Percentiles rank a stretch among this genome's conserved stretches.
Evolutionary conservation across 1,140 invertebrate species (phyloP).

Genomic region (Drosophila santomea): DNA sequence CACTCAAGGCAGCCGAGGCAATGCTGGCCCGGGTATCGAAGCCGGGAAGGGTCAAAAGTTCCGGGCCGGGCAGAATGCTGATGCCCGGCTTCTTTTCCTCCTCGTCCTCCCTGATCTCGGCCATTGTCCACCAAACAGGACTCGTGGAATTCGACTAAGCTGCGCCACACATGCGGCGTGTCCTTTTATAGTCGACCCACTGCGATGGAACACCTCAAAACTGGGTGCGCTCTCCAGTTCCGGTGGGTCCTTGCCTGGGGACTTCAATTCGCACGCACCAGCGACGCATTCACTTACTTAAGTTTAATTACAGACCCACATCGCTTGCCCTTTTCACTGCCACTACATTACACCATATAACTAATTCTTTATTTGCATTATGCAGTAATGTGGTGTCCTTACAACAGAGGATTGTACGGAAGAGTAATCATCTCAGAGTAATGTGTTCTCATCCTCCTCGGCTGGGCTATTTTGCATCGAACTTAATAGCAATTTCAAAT

Average conservation of each 20-base stretch:
- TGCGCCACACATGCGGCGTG: constrained; percentile 2
- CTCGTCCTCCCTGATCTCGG: constrained; percentile 39
- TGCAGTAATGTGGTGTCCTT: not conserved
- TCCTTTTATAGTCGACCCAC: constrained; percentile 42
- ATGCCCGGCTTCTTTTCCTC: constrained; percentile 46
- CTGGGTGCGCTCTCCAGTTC: constrained; percentile 34
- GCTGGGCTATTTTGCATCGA: too few relatives aligned
- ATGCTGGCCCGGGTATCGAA: constrained; percentile 62
- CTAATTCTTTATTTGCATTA: constrained; percentile 18
- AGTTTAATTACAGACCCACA: constrained; percentile 42
- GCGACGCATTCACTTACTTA: constrained; percentile 36
- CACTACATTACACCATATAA: not conserved
- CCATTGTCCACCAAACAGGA: constrained; percentile 43
- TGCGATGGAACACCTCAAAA: constrained; percentile 10
- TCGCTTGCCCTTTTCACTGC: not conserved
- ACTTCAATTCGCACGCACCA: constrained; percentile 43
- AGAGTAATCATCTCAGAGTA: too few relatives aligned
- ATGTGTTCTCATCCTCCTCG: too few relatives aligned
- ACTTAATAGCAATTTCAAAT: too few relatives aligned
- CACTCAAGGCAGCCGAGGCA: constrained; percentile 71
- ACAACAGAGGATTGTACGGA: too few relatives aligned
- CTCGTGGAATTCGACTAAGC: constrained; percentile 26
- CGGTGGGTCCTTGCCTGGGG: constrained; percentile 36
- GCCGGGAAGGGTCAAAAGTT: constrained; percentile 49
- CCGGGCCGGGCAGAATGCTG: constrained; percentile 54